These are phyloP conservation scores for Sapajus apella DNA, from an alignment of 2,113 vertebrate species.

Conservation along the genomic window DNA sequence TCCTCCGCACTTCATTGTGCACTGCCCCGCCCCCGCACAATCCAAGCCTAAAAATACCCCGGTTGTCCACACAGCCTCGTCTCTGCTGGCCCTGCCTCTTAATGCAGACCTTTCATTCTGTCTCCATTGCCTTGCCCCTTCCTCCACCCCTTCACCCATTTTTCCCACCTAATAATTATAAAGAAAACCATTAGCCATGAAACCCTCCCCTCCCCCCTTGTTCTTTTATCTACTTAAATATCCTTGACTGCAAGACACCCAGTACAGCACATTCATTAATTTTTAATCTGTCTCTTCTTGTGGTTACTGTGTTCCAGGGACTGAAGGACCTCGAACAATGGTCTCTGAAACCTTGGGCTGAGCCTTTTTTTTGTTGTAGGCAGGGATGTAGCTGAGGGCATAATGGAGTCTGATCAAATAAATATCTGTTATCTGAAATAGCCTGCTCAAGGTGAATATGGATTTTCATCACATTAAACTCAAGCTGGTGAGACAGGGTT, in stretches of 20 bases:
- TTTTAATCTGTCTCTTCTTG: conserved; percentile 86
- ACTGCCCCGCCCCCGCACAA: not conserved
- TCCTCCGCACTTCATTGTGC: not conserved
- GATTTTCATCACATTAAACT: conserved; percentile 66
- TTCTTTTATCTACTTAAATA: conserved; percentile 82
- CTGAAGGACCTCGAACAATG: conserved; percentile 82
- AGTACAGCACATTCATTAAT: conserved; percentile 84
- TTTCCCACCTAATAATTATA: conserved; percentile 69
- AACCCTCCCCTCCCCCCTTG: conserved; percentile 37
- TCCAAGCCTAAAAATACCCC: not conserved
- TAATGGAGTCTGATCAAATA: conserved; percentile 63
- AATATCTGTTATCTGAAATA: conserved; percentile 57
- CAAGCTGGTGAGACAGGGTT: conserved; percentile 55
- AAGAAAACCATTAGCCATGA: conserved; percentile 66
- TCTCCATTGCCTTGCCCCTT: not conserved
- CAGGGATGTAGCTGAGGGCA: conserved; percentile 51
- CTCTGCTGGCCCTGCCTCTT: conserved; percentile 40
- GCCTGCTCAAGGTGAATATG: conserved; percentile 65
- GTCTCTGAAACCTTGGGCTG: conserved; percentile 76
- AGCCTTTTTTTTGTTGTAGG: conserved; percentile 63
- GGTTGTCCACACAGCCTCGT: not conserved
- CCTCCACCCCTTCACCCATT: conserved; percentile 18
- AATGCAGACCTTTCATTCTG: conserved; percentile 50
- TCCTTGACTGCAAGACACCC: conserved; percentile 82
- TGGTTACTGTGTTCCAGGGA: conserved; percentile 82